These are phyloP conservation scores for Dugesia japonica DNA, from an alignment of 2,888 invertebrate genomes.

Conservation along the genomic window DNA sequence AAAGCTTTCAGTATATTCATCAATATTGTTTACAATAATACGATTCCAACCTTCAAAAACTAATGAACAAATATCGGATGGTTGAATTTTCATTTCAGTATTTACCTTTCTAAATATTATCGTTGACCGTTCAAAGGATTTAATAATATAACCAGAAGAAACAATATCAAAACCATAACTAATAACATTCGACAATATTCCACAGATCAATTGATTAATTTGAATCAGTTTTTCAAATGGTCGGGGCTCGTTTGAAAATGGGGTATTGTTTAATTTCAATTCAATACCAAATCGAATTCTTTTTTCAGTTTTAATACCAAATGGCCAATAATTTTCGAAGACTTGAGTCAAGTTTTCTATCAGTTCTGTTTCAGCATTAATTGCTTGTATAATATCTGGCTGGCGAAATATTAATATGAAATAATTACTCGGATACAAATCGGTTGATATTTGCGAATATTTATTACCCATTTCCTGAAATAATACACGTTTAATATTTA, in stretches of 20 bases:
- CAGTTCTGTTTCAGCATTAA: conserved; percentile 29
- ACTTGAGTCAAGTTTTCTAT: conserved; percentile 28
- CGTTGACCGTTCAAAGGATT: conserved; percentile 25
- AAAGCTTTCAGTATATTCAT: background rate
- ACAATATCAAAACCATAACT: conserved; percentile 24
- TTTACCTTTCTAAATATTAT: background rate
- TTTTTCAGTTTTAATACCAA: conserved; percentile 31
- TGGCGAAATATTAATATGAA: conserved; percentile 33
- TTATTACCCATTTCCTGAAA: conserved; percentile 30
- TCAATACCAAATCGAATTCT: conserved; percentile 30
- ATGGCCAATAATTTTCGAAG: conserved; percentile 22
- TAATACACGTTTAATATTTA: too few species aligned
- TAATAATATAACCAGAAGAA: conserved; percentile 27
- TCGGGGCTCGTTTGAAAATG: conserved; percentile 29
- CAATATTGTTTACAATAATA: conserved; percentile 16
- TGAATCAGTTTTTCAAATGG: conserved; percentile 14
- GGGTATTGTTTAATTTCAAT: conserved; percentile 27
- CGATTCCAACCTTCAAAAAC: conserved; percentile 30
- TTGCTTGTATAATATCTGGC: conserved; percentile 32
- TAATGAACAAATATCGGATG: background rate
- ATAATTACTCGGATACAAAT: conserved; percentile 29
- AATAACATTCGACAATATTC: conserved; percentile 26
- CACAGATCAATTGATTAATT: conserved; percentile 23
- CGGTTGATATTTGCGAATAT: conserved; percentile 32
- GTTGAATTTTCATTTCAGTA: conserved; percentile 23